These are phyloP conservation scores for Stenoptilia bipunctidactyla DNA, from an alignment of 2,888 invertebrate species.

Conservation along the genomic window DNA sequence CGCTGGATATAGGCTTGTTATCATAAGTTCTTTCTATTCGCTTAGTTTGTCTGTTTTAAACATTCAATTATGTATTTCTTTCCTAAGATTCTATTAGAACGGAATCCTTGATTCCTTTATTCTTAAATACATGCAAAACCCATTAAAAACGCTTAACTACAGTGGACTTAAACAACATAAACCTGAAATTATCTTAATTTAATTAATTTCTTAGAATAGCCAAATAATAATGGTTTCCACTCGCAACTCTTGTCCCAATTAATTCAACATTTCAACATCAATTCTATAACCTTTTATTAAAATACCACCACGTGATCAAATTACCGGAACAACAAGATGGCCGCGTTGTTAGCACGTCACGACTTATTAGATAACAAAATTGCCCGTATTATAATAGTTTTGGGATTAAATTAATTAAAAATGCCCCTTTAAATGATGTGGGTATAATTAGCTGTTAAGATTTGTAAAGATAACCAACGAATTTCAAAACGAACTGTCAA, in stretches of 20 bases:
- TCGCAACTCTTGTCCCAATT: slow-evolving; percentile 8
- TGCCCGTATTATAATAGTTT: slow-evolving; percentile 66
- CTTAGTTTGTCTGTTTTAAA: no score
- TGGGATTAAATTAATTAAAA: slow-evolving; percentile 67
- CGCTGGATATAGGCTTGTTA: no score
- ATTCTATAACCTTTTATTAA: slow-evolving; percentile 14
- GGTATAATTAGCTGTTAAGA: slow-evolving; percentile 69
- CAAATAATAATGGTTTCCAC: no score
- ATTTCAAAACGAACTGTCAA: slow-evolving; percentile 53
- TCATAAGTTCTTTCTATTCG: no score
- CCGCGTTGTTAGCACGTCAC: slow-evolving; percentile 53
- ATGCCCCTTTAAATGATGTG: slow-evolving; percentile 63
- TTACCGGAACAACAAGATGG: slow-evolving; percentile 55
- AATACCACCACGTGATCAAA: slow-evolving; percentile 29
- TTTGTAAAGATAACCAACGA: slow-evolving; percentile 49
- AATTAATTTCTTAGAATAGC: no score
- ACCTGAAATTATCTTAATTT: no score
- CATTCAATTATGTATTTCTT: no score
- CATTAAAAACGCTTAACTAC: no score
- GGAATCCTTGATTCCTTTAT: no score
- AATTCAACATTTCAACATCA: slow-evolving; percentile 14
- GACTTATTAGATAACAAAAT: slow-evolving; percentile 67
- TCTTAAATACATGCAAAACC: no score
- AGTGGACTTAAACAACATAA: no score
- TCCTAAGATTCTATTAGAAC: no score